These are phyloP conservation scores for Myotis myotis DNA, from an alignment of 2,797 vertebrate genomes.

Conservation along the genomic window DNA sequence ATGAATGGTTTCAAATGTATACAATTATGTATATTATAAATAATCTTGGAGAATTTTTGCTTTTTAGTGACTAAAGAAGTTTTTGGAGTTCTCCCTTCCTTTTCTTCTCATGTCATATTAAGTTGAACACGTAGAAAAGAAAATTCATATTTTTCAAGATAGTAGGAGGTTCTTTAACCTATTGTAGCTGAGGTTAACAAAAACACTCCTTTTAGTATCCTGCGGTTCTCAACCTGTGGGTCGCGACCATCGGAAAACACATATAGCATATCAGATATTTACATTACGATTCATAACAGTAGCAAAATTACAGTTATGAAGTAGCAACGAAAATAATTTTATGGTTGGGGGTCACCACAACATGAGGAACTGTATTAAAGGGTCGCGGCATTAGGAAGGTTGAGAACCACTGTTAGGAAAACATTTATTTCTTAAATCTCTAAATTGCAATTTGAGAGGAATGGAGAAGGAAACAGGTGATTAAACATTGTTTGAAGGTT, in stretches of 20 bases:
- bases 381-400: no score
- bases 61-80: background rate
- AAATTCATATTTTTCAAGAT: background rate
- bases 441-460: background rate
- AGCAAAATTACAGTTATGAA: no score
- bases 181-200: background rate
- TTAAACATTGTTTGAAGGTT: background rate
- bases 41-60: background rate
- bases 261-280: no score
- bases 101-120: background rate
- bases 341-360: no score
- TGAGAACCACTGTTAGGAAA: background rate
- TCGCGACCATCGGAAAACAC: no score
- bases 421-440: slow-evolving; percentile 5
- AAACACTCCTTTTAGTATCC: background rate
- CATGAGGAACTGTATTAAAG: no score
- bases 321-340: no score
- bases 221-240: background rate
- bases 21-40: background rate
- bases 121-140: background rate
- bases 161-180: background rate
- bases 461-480: background rate
- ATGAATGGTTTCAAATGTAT: background rate
- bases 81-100: background rate
- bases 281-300: no score